phyloP scores from a whole-genome alignment of 2,888 invertebrate species.

The Andrena haemorrhoa region DNA sequence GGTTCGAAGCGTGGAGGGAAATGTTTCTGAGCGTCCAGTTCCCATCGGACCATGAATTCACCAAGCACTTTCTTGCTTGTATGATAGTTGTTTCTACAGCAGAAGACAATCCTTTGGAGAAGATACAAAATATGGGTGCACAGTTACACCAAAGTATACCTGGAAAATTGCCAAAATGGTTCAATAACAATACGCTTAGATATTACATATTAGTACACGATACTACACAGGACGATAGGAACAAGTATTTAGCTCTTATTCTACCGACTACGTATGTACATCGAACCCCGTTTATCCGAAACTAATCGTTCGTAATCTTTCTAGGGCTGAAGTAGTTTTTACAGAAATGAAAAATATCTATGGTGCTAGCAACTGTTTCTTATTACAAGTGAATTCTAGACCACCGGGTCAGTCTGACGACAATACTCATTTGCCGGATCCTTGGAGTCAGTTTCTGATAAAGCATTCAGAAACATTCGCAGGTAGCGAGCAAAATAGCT shows the following conservation, averaged over 20 bases:
- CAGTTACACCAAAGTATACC: conserved; percentile 92
- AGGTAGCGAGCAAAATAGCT: conserved; percentile 86
- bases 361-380: conserved; percentile 94
- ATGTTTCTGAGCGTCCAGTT: conserved; percentile 95
- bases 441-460: conserved; percentile 93
- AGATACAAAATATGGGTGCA: conserved; percentile 92
- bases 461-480: conserved; percentile 84
- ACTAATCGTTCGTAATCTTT: conserved; percentile 74
- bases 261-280: no score
- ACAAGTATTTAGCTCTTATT: conserved; percentile 87
- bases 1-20: conserved; percentile 98
- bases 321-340: conserved; percentile 93
- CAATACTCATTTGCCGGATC: conserved; percentile 89
- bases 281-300: conserved; percentile 23
- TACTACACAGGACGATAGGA: conserved; percentile 89
- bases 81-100: conserved; percentile 91
- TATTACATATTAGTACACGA: conserved; percentile 97
- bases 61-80: conserved; percentile 94
- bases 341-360: conserved; percentile 94
- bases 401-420: conserved; percentile 86
- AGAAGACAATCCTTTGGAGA: conserved; percentile 92
- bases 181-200: conserved; percentile 92
- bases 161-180: conserved; percentile 94
- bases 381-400: conserved; percentile 95
- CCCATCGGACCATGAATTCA: conserved; percentile 98